A percentile compares a stretch with the other conserved stretches of the same genome.
These are phyloP conservation scores for Callaeas wilsoni DNA, from an alignment of 2,113 vertebrate genomes.

Conservation along the genomic window DNA sequence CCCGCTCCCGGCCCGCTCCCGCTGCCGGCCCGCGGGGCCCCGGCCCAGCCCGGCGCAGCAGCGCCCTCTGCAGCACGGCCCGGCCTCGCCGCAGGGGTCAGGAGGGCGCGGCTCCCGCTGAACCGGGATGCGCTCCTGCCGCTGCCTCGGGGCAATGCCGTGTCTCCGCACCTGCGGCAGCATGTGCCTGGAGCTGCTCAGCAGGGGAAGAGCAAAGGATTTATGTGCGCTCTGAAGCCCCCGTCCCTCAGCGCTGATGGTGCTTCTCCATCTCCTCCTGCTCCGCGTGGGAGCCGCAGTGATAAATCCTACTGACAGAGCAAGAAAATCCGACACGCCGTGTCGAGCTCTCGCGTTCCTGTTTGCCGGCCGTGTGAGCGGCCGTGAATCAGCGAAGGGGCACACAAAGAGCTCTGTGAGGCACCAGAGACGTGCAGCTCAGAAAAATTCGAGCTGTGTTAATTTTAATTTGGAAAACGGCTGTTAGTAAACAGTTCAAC, in stretches of 20 bases:
- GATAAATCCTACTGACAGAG: constrained; percentile 3
- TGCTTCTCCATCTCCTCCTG: neutral
- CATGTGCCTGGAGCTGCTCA: neutral
- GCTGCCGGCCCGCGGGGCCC: neutral
- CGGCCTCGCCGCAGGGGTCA: neutral
- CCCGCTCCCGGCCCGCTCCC: too few species aligned
- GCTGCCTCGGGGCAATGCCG: neutral
- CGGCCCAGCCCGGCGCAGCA: neutral
- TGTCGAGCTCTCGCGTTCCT: neutral
- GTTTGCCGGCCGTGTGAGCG: neutral
- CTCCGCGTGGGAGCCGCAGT: neutral
- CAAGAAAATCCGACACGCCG: neutral
- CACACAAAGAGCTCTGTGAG: constrained; percentile 30
- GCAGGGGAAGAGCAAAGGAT: neutral
- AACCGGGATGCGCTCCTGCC: neutral
- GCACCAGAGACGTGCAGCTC: neutral
- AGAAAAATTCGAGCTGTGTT: neutral
- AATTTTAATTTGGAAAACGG: constrained; percentile 6
- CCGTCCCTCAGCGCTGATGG: neutral
- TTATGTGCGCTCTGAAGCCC: neutral
- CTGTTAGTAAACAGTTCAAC: neutral
- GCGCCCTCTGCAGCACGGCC: neutral
- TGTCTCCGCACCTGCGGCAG: neutral
- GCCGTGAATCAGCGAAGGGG: constrained; percentile 14
- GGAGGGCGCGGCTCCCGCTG: neutral